Evolutionary conservation across 92 coral and sea anemone species (phyloP).

Genomic region (Zoanthus sociatus): DNA sequence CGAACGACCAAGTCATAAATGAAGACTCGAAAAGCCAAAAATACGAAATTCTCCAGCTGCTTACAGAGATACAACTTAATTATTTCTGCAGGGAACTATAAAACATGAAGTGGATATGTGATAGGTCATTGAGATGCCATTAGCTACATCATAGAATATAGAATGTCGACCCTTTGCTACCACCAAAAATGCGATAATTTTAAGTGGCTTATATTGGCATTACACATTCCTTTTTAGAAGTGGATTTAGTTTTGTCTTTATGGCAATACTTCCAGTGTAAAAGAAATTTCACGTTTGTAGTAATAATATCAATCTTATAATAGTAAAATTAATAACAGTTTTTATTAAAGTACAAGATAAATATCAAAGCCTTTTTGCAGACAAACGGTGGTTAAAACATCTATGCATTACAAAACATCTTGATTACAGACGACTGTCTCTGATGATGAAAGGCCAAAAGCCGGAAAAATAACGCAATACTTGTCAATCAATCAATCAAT

Average conservation of each 20-base stretch:
- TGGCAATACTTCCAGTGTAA: not conserved
- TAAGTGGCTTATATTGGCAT: not conserved
- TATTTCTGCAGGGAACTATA: not conserved
- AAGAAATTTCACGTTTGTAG: not conserved
- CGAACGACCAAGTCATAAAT: not conserved
- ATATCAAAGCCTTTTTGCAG: not conserved
- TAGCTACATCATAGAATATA: not conserved
- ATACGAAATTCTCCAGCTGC: not conserved
- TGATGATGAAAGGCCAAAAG: not conserved
- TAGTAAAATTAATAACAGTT: not conserved
- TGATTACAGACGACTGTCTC: conserved; percentile 16
- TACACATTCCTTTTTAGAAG: not conserved
- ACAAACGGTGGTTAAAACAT: not conserved
- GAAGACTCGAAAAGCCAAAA: not conserved
- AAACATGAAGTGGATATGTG: not conserved
- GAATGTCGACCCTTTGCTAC: not conserved
- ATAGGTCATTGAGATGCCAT: conserved; percentile 5
- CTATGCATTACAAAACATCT: not conserved
- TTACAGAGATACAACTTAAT: not conserved
- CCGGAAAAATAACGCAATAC: not conserved
- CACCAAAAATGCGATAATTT: not conserved
- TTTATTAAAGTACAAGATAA: too few species aligned
- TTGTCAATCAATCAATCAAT: not conserved
- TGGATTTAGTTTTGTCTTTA: not conserved
- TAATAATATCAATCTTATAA: too few species aligned